A percentile compares a stretch with the other conserved stretches of the same genome.
These are phyloP conservation scores for Spialia ferax DNA, from an alignment of 2,888 invertebrate species.

Conservation along the genomic window DNA sequence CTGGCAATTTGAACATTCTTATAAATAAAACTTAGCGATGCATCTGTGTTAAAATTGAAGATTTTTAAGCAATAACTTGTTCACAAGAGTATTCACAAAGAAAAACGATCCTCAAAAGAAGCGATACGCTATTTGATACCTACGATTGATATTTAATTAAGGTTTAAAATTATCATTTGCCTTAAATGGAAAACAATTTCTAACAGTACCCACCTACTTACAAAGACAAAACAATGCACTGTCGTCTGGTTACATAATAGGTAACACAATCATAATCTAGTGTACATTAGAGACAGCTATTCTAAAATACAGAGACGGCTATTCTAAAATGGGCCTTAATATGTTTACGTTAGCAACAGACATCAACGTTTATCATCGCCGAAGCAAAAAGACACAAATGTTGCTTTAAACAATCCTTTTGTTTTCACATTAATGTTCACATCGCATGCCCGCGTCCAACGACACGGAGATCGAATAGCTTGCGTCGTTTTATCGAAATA, in stretches of 20 bases:
- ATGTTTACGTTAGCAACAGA: conserved; percentile 28
- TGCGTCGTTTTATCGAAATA: conserved; percentile 52
- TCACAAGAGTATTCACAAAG: too few relatives aligned
- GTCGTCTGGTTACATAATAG: conserved; percentile 32
- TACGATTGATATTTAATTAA: too few relatives aligned
- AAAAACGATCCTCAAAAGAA: too few relatives aligned
- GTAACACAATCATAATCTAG: conserved; percentile 29
- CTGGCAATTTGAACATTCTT: too few relatives aligned
- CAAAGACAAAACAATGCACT: conserved; percentile 24
- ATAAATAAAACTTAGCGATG: too few relatives aligned
- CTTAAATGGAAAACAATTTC: conserved; percentile 6
- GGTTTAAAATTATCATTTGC: too few relatives aligned
- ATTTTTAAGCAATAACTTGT: too few relatives aligned
- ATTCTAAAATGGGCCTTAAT: conserved; percentile 29
- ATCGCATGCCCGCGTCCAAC: conserved; percentile 56
- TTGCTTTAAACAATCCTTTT: conserved; percentile 47
- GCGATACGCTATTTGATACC: too few relatives aligned
- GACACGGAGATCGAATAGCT: conserved; percentile 42
- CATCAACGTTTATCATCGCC: conserved; percentile 27
- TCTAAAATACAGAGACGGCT: too few relatives aligned
- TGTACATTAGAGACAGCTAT: conserved; percentile 24
- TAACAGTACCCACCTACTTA: too few relatives aligned
- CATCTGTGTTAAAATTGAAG: too few relatives aligned
- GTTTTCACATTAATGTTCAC: conserved; percentile 59
- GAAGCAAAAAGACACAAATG: conserved; percentile 33